phyloP scores from a whole-genome alignment of 2,113 vertebrate species.

The Podarcis raffonei region DNA sequence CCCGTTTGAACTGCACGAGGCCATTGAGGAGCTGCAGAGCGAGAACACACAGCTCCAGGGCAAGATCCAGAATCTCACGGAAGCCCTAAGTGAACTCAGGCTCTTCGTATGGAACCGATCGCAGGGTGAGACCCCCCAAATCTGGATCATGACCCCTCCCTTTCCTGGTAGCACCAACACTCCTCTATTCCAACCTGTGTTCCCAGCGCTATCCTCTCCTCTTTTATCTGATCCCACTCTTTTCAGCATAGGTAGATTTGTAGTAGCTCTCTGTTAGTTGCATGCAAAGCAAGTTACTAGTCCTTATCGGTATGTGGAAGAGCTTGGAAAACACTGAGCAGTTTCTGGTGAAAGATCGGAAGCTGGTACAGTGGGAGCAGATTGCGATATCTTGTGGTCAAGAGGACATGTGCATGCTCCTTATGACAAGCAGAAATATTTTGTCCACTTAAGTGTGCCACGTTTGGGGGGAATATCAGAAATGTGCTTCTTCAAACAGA shows the following conservation, averaged over 20 bases:
- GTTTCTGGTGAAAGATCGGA: not conserved
- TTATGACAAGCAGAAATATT: not conserved
- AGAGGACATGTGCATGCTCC: not conserved
- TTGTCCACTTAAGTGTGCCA: not conserved
- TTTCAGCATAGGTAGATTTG: not conserved
- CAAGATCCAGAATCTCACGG: conserved; percentile 81
- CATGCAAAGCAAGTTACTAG: not conserved
- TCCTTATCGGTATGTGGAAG: not conserved
- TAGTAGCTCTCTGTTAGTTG: not conserved
- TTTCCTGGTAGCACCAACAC: not conserved
- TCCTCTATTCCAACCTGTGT: not conserved
- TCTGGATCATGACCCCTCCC: too few species aligned
- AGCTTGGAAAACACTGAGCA: not conserved
- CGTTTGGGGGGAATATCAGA: not conserved
- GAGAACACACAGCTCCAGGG: conserved; percentile 83
- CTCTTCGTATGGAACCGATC: conserved; percentile 76
- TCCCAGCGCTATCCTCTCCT: not conserved
- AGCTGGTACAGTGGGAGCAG: not conserved
- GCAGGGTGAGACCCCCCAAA: conserved; percentile 61
- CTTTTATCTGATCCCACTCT: not conserved
- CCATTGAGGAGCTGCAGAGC: conserved; percentile 78
- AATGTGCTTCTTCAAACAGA: not conserved
- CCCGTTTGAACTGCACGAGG: conserved; percentile 81
- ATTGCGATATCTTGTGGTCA: not conserved
- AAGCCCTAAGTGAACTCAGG: conserved; percentile 73